Percentiles rank a stretch among this genome's conserved stretches.
phyloP scores from a whole-genome alignment of 2,888 invertebrate species.

The Leucophenga montana region DNA sequence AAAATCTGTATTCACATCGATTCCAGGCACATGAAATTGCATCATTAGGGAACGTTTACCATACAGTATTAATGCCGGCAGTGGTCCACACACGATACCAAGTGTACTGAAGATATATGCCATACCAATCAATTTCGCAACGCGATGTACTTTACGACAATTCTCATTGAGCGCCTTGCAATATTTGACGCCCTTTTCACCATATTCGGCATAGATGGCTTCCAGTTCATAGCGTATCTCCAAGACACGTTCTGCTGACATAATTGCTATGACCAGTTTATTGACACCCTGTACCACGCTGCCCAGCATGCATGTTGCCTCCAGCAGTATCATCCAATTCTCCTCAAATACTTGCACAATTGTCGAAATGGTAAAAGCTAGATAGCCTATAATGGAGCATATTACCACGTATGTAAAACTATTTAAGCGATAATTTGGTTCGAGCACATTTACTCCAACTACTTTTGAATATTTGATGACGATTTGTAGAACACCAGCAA shows the following conservation, averaged over 20 bases:
- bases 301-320: slow-evolving; percentile 48
- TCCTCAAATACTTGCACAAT: slow-evolving; percentile 37
- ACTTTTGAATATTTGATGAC: neutral
- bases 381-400: slow-evolving; percentile 34
- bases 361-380: slow-evolving; percentile 39
- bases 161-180: slow-evolving; percentile 21
- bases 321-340: slow-evolving; percentile 45
- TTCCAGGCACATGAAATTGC: slow-evolving; percentile 51
- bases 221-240: slow-evolving; percentile 29
- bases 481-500: neutral
- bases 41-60: slow-evolving; percentile 42
- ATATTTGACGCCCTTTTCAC: slow-evolving; percentile 38
- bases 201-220: slow-evolving; percentile 42
- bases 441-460: neutral
- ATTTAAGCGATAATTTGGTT: slow-evolving; percentile 45
- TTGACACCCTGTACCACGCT: slow-evolving; percentile 47
- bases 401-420: neutral
- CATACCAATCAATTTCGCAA: slow-evolving; percentile 20
- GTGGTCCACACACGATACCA: slow-evolving; percentile 33
- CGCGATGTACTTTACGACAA: slow-evolving; percentile 32
- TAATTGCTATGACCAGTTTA: slow-evolving; percentile 43
- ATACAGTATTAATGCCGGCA: slow-evolving; percentile 21
- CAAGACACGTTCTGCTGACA: slow-evolving; percentile 18
- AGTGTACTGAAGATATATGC: slow-evolving; percentile 24
- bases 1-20: slow-evolving; percentile 43